Percentiles rank a stretch among this genome's conserved stretches.
Conservation (phyloP, 2,888 invertebrate genomes). For the Entomobrya proxima region DNA sequence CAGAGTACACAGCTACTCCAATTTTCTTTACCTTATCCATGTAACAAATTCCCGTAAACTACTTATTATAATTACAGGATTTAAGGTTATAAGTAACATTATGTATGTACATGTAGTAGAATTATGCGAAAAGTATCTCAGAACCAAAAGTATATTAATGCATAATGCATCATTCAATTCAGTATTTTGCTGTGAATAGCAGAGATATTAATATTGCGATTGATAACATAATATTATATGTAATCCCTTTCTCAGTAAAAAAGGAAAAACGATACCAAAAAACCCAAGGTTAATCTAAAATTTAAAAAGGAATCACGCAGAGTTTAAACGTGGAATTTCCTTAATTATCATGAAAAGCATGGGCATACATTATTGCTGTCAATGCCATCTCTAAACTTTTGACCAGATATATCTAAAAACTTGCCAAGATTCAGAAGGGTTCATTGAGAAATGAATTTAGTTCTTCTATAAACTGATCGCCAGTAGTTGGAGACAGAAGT, state of each 20-base stretch:
- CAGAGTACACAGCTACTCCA: background rate
- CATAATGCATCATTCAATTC: slow-evolving; percentile 62
- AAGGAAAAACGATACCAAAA: slow-evolving; percentile 23
- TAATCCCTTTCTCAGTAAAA: background rate
- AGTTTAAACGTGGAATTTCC: too few species aligned
- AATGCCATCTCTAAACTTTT: background rate
- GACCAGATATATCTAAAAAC: too few species aligned
- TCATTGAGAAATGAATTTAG: too few species aligned
- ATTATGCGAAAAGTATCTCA: slow-evolving; percentile 56
- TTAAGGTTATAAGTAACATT: slow-evolving; percentile 2
- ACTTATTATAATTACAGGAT: too few species aligned
- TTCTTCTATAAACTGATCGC: slow-evolving; percentile 30
- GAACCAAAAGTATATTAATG: slow-evolving; percentile 62
- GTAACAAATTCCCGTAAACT: background rate
- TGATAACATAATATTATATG: slow-evolving; percentile 1
- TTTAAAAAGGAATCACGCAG: background rate
- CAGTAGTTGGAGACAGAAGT: slow-evolving; percentile 26
- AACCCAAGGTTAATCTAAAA: background rate
- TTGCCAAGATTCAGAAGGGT: too few species aligned
- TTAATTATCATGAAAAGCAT: too few species aligned
- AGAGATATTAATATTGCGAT: slow-evolving; percentile 43
- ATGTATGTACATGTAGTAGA: background rate
- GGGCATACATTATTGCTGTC: too few species aligned
- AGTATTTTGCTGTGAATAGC: slow-evolving; percentile 65
- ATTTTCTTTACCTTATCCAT: background rate